Percentiles rank a stretch among this genome's conserved stretches.
These are phyloP conservation scores for Drosophila koepferae DNA, from an alignment of 2,888 invertebrate genomes.

Conservation along the genomic window DNA sequence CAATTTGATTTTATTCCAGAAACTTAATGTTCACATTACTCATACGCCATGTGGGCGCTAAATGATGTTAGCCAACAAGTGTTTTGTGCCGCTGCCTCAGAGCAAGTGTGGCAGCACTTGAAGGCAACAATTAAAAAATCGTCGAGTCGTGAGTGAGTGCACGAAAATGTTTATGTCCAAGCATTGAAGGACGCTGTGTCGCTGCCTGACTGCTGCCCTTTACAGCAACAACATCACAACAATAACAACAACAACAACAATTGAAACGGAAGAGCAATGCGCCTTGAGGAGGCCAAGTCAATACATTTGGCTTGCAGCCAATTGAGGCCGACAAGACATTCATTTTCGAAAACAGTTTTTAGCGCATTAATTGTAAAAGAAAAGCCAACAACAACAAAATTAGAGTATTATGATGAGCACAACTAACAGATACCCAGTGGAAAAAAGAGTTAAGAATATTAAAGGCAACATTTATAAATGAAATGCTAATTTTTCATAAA, in stretches of 20 bases:
- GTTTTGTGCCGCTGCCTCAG: conserved; percentile 25
- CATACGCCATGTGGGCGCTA: conserved; percentile 63
- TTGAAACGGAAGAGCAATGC: conserved; percentile 50
- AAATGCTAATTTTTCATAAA: too few relatives aligned
- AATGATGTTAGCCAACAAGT: conserved; percentile 47
- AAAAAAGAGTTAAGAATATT: too few relatives aligned
- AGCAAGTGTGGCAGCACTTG: conserved; percentile 17
- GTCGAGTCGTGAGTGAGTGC: conserved; percentile 37
- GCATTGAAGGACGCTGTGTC: conserved; percentile 52
- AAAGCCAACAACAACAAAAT: conserved; percentile 7
- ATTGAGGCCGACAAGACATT: conserved; percentile 49
- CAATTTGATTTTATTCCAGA: conserved; percentile 38
- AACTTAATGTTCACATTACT: conserved; percentile 46
- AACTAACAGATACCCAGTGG: conserved; percentile 12
- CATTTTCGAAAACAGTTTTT: conserved; percentile 46
- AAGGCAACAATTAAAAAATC: conserved; percentile 33
- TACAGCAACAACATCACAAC: conserved; percentile 37
- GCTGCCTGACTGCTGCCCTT: conserved; percentile 54
- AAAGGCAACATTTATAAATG: too few relatives aligned
- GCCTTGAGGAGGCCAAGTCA: conserved; percentile 73
- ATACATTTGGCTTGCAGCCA: conserved; percentile 69
- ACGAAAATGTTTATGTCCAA: conserved; percentile 15
- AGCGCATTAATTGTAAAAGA: conserved; percentile 57
- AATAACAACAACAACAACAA: conserved; percentile 20
- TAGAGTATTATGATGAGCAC: conserved; percentile 20